Evolutionary conservation across 2,113 vertebrate genomes (phyloP), one percentile per base, ranked within the genome.

Genomic region (Ptilonorhynchus violaceus): DNA sequence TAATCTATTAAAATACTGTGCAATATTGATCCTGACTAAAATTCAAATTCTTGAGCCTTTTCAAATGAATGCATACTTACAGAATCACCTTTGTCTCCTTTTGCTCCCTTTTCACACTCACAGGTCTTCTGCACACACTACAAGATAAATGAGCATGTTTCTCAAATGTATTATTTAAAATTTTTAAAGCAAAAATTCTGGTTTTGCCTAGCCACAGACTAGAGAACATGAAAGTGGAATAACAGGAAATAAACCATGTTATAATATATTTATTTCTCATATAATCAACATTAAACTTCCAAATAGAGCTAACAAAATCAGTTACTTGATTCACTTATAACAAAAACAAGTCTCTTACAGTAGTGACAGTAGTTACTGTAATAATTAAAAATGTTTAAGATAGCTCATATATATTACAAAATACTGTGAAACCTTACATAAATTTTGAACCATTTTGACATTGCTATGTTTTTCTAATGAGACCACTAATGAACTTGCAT

Each of bases 31-130:
- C 33, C 73, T 28, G 6, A 80, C 39, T 49, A n/a, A 74, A 74
- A 69, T 62, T 41, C 27, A 89, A 33, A 56, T 46, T 67, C 30
- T 30, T 37, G 30, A 74, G 15, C 33, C 28, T 63, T 85, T 37
- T 59, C 69, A 56, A 35, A 69, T 35, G 13, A 92, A 67, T 58
- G 24, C 20, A 68, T 94, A 98, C 99, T 99, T 97, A 99, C 99
- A 70, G 97, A 93, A 95, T 41, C 93, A 84, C 98, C 99, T 56
- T 97, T 96, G 20, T 97, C 92, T 5, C 99, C 99, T 91, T 93
- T 77, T 23, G 98, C 96, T 89, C 98, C 99, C 96, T 98, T 99
- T 94, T 98, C 98, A 97, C 99, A 99, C 44, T 70, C 77, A 80
- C 99, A 99, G 30, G 58, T 84, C 77, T 97, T 97, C 41, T 2